phyloP scores from a whole-genome alignment of 2,113 vertebrate genomes.

The Sigmodon hispidus region DNA sequence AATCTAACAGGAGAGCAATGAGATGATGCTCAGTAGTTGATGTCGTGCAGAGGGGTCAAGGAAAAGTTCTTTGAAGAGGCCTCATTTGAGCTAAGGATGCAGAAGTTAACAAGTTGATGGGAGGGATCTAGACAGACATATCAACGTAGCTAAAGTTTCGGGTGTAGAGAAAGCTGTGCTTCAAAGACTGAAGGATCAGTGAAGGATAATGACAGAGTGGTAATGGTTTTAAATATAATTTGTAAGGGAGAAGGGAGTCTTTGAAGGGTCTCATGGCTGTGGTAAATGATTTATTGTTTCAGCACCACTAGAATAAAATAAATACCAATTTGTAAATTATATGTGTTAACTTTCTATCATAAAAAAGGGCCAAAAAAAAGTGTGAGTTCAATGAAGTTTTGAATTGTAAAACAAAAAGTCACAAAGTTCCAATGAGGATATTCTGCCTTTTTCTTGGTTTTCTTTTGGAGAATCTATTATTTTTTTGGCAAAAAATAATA shows the following conservation, averaged over 20 bases:
- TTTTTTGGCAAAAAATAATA: background rate
- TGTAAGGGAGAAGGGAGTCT: background rate
- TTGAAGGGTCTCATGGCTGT: background rate
- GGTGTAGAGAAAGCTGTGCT: background rate
- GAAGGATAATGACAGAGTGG: background rate
- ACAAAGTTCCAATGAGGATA: background rate
- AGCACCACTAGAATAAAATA: background rate
- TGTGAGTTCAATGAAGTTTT: background rate
- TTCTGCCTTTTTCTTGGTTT: slow-evolving; percentile 29
- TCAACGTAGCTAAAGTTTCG: background rate
- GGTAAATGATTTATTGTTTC: slow-evolving; percentile 18
- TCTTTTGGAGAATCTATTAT: background rate
- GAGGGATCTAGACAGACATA: background rate
- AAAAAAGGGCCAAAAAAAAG: background rate
- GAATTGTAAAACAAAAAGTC: background rate
- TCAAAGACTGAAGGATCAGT: background rate
- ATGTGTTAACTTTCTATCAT: background rate
- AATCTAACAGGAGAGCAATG: slow-evolving; percentile 11
- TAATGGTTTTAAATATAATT: background rate
- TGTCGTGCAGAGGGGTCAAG: background rate
- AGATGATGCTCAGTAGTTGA: background rate
- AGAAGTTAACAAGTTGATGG: background rate
- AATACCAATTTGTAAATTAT: slow-evolving; percentile 9
- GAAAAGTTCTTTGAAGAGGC: slow-evolving; percentile 5
- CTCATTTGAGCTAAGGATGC: background rate